Percentiles rank a stretch among this genome's conserved stretches.
Conservation (phyloP, 2,797 vertebrate genomes). For the Chloroceryle inda region DNA sequence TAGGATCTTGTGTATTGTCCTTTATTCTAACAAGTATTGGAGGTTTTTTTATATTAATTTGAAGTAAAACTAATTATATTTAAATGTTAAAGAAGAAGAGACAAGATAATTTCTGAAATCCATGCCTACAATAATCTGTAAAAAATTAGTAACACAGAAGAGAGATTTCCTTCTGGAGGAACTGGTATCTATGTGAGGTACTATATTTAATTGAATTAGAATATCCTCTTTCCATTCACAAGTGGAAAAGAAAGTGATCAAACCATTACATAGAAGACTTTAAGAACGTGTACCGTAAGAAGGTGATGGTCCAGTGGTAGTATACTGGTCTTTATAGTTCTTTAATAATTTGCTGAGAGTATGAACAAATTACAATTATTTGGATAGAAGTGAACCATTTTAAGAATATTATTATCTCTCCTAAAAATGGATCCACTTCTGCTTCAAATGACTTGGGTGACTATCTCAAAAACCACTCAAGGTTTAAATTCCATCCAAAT, state of each 20-base stretch:
- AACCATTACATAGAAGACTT: background rate
- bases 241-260: background rate
- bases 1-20: conserved; percentile 75
- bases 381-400: conserved; percentile 10
- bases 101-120: conserved; percentile 54
- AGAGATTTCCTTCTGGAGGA: conserved; percentile 72
- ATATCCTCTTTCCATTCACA: conserved; percentile 27
- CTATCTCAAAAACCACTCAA: background rate
- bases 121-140: background rate
- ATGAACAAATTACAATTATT: conserved; percentile 11
- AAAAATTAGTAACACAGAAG: conserved; percentile 4
- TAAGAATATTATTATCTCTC: background rate
- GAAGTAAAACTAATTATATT: conserved; percentile 58
- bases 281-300: background rate
- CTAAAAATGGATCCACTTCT: background rate
- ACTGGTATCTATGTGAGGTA: conserved; percentile 69
- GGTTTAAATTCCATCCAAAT: background rate
- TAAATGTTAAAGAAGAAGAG: conserved; percentile 57
- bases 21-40: conserved; percentile 70
- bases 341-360: conserved; percentile 11
- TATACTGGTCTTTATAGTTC: conserved; percentile 14
- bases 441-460: background rate
- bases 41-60: conserved; percentile 63
- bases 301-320: conserved; percentile 22
- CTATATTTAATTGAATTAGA: conserved; percentile 58